phyloP scores from a whole-genome alignment of 2,113 vertebrate genomes.

The Apaloderma vittatum region DNA sequence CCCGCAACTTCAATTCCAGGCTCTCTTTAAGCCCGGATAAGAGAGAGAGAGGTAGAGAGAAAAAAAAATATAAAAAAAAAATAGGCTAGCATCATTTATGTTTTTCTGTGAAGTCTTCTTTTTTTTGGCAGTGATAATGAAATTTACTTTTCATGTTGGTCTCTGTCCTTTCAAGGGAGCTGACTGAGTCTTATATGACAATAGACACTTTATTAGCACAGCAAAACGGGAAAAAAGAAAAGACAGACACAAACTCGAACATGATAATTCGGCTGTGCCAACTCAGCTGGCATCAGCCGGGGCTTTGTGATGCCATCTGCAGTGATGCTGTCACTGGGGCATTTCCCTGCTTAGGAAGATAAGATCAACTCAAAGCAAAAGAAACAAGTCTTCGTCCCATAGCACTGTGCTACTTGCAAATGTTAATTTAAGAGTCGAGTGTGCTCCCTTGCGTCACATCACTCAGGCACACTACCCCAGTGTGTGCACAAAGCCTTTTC shows the following conservation, averaged over 20 bases:
- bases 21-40: slow-evolving; percentile 23
- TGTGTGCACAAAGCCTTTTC: neutral
- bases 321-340: slow-evolving; percentile 22
- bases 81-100: neutral
- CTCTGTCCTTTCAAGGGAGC: neutral
- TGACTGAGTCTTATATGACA: neutral
- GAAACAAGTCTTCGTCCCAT: neutral
- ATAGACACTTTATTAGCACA: slow-evolving; percentile 40
- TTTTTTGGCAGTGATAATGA: neutral
- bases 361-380: slow-evolving; percentile 55
- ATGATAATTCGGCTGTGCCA: slow-evolving; percentile 51
- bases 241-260: slow-evolving; percentile 22
- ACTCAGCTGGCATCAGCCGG: slow-evolving; percentile 46
- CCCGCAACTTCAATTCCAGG: slow-evolving; percentile 42
- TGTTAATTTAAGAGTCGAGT: neutral
- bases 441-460: neutral
- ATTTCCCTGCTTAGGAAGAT: slow-evolving; percentile 48
- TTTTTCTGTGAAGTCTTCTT: neutral
- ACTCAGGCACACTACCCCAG: neutral
- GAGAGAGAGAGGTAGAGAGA: neutral
- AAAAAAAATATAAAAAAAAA: neutral
- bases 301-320: slow-evolving; percentile 73
- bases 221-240: slow-evolving; percentile 11
- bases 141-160: slow-evolving; percentile 9
- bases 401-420: slow-evolving; percentile 1